Evolutionary conservation across 2,888 invertebrate species (phyloP), one percentile per base, ranked within the genome.

Genomic region (Machimus rusticus): DNA sequence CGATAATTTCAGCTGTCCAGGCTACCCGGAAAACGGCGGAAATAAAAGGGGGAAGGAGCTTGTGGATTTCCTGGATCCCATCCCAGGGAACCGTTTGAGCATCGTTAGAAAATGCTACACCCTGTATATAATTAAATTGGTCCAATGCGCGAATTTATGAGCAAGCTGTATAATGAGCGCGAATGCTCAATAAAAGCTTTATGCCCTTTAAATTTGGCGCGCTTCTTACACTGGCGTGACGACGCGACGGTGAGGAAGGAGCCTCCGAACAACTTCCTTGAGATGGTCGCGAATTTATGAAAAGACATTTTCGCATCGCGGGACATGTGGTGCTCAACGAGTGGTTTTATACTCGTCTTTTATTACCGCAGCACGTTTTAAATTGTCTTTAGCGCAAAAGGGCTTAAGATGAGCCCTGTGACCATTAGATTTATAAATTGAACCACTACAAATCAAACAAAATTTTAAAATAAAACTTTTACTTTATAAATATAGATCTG

Each of bases 1-100:
- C 87, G 87, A 87, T 87, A 87, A 87, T 84, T 87, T 87, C 57
- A 46, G 74, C 76, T 76, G 87, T 87, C 87, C 87, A 81, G 76
- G 31, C 74, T 46, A n/a, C 43, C 23, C 19, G 12, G 66, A 28
- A 23, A 66, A 66, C n/a, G 66, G 28, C 23, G 19, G 28, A 46
- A 14, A 34, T 34, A 6, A 16, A 16, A 4, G 43, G 8, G 66
- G 14, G 28, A 66, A 28, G 23, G 66, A 28, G 43, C 3, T 0
- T n/a, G 23, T 12, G 66, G 66, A 66, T 66, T 19, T 19, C 3
- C 23, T 28, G 4, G 28, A 19, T 19, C 1, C n/a, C 28, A 57
- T 57, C 12, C 57, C 4, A 12, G 57, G 12, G 23, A 9, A 1
- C 57, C 23, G 43, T 74, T 74, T 43, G 66, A 74, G 23, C 28